These are phyloP conservation scores for Erpetoichthys calabaricus DNA, from an alignment of 2,797 vertebrate species.

Conservation along the genomic window DNA sequence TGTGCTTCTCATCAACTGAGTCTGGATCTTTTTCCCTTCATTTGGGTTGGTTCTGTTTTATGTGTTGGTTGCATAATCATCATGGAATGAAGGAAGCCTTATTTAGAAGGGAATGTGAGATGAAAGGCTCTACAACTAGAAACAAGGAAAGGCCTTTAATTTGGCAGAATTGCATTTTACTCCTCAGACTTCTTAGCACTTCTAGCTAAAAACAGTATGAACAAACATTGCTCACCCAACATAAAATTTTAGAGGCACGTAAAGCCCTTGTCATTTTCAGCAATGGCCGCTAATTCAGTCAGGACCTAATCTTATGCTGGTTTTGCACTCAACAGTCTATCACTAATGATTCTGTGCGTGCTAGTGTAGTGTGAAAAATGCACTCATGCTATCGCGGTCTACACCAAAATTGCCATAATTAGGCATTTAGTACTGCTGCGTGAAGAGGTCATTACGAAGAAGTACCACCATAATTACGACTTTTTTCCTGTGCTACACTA, in stretches of 20 bases:
- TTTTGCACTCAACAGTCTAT: constrained; percentile 35
- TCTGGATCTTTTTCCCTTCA: not conserved
- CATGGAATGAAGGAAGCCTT: not conserved
- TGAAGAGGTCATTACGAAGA: constrained; percentile 33
- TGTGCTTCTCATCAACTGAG: no score
- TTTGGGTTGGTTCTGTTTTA: not conserved
- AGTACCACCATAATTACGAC: constrained; percentile 32
- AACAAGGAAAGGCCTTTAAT: no score
- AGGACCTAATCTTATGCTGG: constrained; percentile 26
- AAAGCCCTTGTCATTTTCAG: not conserved
- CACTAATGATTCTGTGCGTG: constrained; percentile 28
- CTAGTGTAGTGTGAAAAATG: constrained; percentile 25
- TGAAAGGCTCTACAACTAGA: not conserved
- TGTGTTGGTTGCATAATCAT: not conserved
- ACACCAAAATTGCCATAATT: constrained; percentile 29
- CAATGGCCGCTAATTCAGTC: constrained; percentile 15
- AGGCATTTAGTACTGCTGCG: constrained; percentile 23
- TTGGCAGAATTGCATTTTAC: no score
- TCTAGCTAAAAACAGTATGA: no score
- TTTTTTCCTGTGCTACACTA: constrained; percentile 30
- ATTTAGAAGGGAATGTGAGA: not conserved
- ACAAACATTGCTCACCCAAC: no score
- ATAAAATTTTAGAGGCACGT: no score
- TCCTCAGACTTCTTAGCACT: no score
- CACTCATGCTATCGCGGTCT: constrained; percentile 33